Evolutionary conservation across 1,140 invertebrate species (phyloP).

Genomic region (Apis florea): DNA sequence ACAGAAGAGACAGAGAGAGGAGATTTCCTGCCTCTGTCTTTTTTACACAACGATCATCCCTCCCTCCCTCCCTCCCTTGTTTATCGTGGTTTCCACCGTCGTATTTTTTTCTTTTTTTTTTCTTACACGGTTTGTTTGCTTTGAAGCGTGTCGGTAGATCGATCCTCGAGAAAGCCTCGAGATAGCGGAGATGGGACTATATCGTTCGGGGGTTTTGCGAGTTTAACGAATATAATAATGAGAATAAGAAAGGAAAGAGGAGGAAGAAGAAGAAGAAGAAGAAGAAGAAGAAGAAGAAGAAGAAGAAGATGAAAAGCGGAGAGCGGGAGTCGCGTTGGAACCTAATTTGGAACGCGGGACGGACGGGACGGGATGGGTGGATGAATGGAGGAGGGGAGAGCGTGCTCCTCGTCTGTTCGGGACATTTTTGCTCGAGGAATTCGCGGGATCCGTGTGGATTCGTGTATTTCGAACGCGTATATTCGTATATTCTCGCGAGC

Average conservation of each 20-base stretch:
- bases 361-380: not conserved
- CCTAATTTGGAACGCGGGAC: not conserved
- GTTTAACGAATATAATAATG: no score
- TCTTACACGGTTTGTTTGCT: not conserved
- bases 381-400: no score
- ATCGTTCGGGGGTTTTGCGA: not conserved
- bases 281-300: no score
- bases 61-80: no score
- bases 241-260: not conserved
- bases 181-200: not conserved
- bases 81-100: not conserved
- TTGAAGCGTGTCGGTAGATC: not conserved
- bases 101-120: not conserved
- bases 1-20: not conserved
- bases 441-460: no score
- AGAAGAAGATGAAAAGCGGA: no score
- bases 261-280: no score
- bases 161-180: not conserved
- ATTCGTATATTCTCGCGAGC: no score
- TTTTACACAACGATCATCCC: not conserved
- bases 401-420: no score
- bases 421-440: no score
- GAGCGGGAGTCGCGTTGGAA: not conserved
- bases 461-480: no score
- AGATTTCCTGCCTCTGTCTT: slow-evolving; percentile 8